A percentile compares a stretch with the other conserved stretches of the same genome.
Conservation (phyloP, 2,797 vertebrate genomes). For the Tympanoctomys barrerae region DNA sequence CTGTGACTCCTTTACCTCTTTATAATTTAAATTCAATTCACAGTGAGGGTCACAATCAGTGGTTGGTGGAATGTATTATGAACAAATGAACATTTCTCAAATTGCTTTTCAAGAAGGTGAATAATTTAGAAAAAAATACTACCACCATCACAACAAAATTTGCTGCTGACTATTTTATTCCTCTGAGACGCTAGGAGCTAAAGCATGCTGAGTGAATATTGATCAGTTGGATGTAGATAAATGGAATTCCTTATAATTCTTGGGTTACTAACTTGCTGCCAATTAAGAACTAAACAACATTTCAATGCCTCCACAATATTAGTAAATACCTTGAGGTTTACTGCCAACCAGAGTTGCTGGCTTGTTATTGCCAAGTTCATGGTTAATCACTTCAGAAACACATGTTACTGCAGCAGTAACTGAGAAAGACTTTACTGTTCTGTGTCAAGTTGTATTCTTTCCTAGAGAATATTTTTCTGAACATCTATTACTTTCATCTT, state of each 20-base stretch:
- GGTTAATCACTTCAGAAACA: neutral
- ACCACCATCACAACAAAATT: slow-evolving; percentile 79
- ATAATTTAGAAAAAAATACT: slow-evolving; percentile 84
- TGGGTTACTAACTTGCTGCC: slow-evolving; percentile 84
- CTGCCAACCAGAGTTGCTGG: slow-evolving; percentile 9
- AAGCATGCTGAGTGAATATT: slow-evolving; percentile 86
- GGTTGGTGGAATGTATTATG: slow-evolving; percentile 86
- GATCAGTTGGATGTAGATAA: slow-evolving; percentile 86
- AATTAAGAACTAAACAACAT: slow-evolving; percentile 83
- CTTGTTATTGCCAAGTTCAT: neutral
- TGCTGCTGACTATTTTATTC: slow-evolving; percentile 85
- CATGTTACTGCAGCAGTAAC: neutral
- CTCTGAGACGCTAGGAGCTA: slow-evolving; percentile 81
- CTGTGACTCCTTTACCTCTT: neutral
- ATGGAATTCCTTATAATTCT: slow-evolving; percentile 86
- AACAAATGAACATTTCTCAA: slow-evolving; percentile 89
- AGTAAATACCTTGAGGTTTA: slow-evolving; percentile 67
- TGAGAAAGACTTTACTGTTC: neutral
- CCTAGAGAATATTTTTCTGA: neutral
- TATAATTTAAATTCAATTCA: slow-evolving; percentile 82
- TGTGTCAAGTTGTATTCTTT: neutral
- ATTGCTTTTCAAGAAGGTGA: slow-evolving; percentile 87
- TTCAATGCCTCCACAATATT: slow-evolving; percentile 73
- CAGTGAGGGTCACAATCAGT: slow-evolving; percentile 81
- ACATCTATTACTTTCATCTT: neutral